Base-by-base conservation (phyloP, 2,888 invertebrate genomes). In the Phragmatobia fuliginosa region DNA sequence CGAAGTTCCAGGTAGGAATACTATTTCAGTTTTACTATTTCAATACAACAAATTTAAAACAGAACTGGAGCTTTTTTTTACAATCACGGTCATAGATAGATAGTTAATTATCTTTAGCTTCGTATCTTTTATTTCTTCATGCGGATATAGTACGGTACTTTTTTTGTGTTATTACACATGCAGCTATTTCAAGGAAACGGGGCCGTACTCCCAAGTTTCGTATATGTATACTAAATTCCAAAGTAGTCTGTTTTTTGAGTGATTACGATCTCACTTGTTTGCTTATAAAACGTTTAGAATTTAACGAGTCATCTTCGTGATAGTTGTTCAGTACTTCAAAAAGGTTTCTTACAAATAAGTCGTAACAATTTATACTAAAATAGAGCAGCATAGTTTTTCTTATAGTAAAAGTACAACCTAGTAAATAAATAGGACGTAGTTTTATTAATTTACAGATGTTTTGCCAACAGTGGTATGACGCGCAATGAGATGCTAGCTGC, bases 401-500 rank as follows among this genome's bases (percentile, higher is more conserved):
- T n/a, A n/a, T n/a, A n/a, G n/a, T n/a, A n/a, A n/a, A n/a, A n/a
- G n/a, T n/a, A n/a, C n/a, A n/a, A n/a, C n/a, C n/a, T n/a, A n/a
- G n/a, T n/a, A n/a, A n/a, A n/a, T n/a, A 18, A 45, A 45, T 45
- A 18, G 21, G 21, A 45, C 21, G 21, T 45, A 45, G 63, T 7
- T 62, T 38, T 58, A 56, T 49, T 64, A n/a, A 52, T 28, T 28
- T 18, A 0, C 52, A 58, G 16, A 31, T 49, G 4, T 63, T 10
- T 73, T 70, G 69, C 79, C 61, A 41, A 69, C 80, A 94, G 94
- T 77, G 91, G 94, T 11, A 89, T 94, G 73, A 93, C 92, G 62
- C 92, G 96, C 83, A 95, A 96, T 65, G 96, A 96, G 83, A 94
- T 96, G 86, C 85, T 97, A 71, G 96, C 96, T 2, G 96, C 96